These are phyloP conservation scores for Apomyelois bistriatella DNA, from an alignment of 2,888 invertebrate genomes.

Conservation along the genomic window DNA sequence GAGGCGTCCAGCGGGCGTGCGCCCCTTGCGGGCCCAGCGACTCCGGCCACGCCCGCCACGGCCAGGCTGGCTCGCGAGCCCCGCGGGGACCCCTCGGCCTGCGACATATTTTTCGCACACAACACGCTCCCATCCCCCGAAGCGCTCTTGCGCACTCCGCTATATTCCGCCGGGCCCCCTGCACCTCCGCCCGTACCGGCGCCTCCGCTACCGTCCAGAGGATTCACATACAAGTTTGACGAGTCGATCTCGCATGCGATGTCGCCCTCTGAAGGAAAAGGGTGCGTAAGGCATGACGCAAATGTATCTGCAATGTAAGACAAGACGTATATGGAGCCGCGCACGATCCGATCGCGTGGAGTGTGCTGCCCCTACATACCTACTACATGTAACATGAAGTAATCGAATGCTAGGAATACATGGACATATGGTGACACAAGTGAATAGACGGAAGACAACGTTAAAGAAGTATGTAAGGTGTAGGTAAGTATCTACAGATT, in stretches of 20 bases:
- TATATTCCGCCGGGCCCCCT: slow-evolving; percentile 60
- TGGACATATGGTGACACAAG: slow-evolving; percentile 5
- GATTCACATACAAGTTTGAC: slow-evolving; percentile 94
- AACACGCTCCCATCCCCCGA: slow-evolving; percentile 87
- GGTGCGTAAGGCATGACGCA: slow-evolving; percentile 97
- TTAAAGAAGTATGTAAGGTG: slow-evolving; percentile 1
- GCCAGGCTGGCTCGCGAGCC: slow-evolving; percentile 70
- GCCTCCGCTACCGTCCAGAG: slow-evolving; percentile 85
- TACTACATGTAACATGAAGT: slow-evolving; percentile 16
- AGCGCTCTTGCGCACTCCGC: slow-evolving; percentile 87
- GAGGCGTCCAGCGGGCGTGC: slow-evolving; percentile 54
- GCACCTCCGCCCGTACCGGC: slow-evolving; percentile 52
- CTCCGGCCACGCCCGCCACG: slow-evolving; percentile 35
- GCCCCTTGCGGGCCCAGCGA: slow-evolving; percentile 23
- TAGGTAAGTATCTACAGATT: slow-evolving; percentile 15
- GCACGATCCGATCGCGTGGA: slow-evolving; percentile 40
- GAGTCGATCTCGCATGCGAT: slow-evolving; percentile 85
- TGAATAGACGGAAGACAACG: slow-evolving; percentile 8
- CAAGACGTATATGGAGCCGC: slow-evolving; percentile 71
- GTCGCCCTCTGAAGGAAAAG: slow-evolving; percentile 92
- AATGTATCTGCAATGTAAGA: slow-evolving; percentile 94
- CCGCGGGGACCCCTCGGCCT: slow-evolving; percentile 73
- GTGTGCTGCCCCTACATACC: slow-evolving; percentile 28
- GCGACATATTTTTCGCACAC: slow-evolving; percentile 77
- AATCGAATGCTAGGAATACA: slow-evolving; percentile 9